Conservation (phyloP, 1,140 invertebrate species). For the Camponotus vicinus region DNA sequence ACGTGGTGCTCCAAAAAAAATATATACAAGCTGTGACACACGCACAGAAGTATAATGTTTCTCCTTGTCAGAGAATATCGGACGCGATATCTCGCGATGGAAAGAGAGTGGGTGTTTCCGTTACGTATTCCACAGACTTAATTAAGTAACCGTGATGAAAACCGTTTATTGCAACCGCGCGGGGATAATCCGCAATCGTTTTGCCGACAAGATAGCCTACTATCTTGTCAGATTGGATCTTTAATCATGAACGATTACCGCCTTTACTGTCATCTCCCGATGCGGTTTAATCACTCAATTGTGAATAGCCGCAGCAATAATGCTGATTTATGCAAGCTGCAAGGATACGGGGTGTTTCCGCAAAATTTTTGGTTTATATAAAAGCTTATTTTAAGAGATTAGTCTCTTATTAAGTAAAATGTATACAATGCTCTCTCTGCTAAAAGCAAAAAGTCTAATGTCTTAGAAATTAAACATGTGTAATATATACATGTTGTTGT, state of each 20-base stretch:
- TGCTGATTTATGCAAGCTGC: not conserved
- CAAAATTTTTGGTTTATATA: no score
- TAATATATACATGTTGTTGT: no score
- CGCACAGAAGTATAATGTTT: not conserved
- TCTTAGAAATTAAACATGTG: no score
- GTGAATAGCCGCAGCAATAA: slow-evolving; percentile 38
- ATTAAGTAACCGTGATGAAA: slow-evolving; percentile 68
- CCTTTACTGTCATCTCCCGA: slow-evolving; percentile 80
- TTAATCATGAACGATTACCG: slow-evolving; percentile 67
- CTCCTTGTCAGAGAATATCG: not conserved
- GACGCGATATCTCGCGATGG: not conserved
- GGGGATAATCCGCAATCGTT: slow-evolving; percentile 84
- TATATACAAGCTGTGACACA: not conserved
- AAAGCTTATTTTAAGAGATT: not conserved
- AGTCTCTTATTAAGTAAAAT: not conserved
- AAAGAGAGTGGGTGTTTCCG: not conserved
- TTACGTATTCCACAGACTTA: slow-evolving; percentile 59
- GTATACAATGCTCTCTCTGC: not conserved
- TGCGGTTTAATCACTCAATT: slow-evolving; percentile 82
- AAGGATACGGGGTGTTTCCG: not conserved
- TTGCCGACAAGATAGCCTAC: slow-evolving; percentile 32
- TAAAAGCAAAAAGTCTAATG: no score
- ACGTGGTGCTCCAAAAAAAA: not conserved
- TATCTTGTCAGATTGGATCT: slow-evolving; percentile 54
- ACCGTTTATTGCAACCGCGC: slow-evolving; percentile 75